These are phyloP conservation scores for Adela reaumurella DNA, from an alignment of 2,888 invertebrate species.

Conservation along the genomic window DNA sequence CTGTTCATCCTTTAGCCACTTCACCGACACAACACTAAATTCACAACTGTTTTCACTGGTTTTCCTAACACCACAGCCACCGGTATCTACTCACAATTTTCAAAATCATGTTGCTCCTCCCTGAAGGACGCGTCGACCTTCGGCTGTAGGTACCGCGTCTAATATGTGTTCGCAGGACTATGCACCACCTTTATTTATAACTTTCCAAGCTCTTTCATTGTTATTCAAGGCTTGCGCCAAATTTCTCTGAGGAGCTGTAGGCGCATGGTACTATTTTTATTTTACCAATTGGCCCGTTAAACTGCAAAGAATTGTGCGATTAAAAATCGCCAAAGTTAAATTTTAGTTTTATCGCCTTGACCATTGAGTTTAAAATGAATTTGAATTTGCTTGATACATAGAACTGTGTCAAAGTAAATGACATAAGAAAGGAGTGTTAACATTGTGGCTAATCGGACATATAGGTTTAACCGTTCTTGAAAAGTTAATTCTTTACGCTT, in stretches of 20 bases:
- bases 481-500: too few relatives aligned
- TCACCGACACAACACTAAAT: slow-evolving; percentile 3
- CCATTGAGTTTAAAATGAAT: too few relatives aligned
- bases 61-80: slow-evolving; percentile 10
- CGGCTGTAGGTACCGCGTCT: slow-evolving; percentile 32
- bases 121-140: background rate
- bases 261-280: background rate
- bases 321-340: too few relatives aligned
- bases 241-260: background rate
- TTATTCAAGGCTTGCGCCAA: background rate
- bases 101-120: slow-evolving; percentile 25
- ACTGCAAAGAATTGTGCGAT: too few relatives aligned
- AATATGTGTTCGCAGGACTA: slow-evolving; percentile 28
- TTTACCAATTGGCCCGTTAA: background rate
- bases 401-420: too few relatives aligned
- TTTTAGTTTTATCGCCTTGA: too few relatives aligned
- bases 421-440: too few relatives aligned
- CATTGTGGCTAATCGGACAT: too few relatives aligned
- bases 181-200: slow-evolving; percentile 45
- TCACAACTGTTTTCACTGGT: slow-evolving; percentile 5
- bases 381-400: too few relatives aligned
- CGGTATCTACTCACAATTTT: slow-evolving; percentile 28
- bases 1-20: slow-evolving; percentile 15
- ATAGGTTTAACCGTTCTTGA: too few relatives aligned
- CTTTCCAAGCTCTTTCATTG: slow-evolving; percentile 11